phyloP scores from a whole-genome alignment of 2,113 vertebrate genomes.

The Myiagra hebetior region DNA sequence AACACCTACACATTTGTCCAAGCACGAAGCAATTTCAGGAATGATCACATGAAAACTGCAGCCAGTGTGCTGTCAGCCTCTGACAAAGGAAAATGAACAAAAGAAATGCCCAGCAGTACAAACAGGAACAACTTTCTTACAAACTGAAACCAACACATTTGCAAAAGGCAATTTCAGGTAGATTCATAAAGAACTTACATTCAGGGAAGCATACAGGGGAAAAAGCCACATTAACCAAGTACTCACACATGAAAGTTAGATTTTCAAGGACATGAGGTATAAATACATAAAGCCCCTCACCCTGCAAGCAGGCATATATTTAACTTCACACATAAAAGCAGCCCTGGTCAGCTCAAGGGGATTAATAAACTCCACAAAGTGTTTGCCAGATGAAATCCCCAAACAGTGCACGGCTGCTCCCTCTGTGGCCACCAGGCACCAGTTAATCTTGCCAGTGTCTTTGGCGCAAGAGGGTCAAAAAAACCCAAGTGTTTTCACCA shows the following conservation, averaged over 20 bases:
- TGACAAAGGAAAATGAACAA: not conserved
- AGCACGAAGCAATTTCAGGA: slow-evolving; percentile 36
- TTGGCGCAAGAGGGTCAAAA: not conserved
- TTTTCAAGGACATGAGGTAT: not conserved
- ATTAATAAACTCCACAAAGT: not conserved
- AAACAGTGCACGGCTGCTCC: not conserved
- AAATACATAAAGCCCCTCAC: not conserved
- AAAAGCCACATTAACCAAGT: not conserved
- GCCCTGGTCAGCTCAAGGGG: not conserved
- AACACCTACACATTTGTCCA: slow-evolving; percentile 25
- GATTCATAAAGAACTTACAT: not conserved
- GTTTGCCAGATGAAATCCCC: not conserved
- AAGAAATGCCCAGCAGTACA: not conserved
- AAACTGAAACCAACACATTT: not conserved
- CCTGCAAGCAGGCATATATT: not conserved
- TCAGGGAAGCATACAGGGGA: not conserved
- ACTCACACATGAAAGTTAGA: not conserved
- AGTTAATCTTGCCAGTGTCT: too few relatives aligned
- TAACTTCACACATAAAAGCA: not conserved
- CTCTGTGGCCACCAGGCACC: not conserved
- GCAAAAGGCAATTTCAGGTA: not conserved
- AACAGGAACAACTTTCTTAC: not conserved
- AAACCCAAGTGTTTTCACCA: not conserved
- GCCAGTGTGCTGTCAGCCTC: not conserved
- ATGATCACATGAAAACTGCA: slow-evolving; percentile 6